Evolutionary conservation across 2,797 vertebrate genomes (phyloP).

Genomic region (Microchirus variegatus): DNA sequence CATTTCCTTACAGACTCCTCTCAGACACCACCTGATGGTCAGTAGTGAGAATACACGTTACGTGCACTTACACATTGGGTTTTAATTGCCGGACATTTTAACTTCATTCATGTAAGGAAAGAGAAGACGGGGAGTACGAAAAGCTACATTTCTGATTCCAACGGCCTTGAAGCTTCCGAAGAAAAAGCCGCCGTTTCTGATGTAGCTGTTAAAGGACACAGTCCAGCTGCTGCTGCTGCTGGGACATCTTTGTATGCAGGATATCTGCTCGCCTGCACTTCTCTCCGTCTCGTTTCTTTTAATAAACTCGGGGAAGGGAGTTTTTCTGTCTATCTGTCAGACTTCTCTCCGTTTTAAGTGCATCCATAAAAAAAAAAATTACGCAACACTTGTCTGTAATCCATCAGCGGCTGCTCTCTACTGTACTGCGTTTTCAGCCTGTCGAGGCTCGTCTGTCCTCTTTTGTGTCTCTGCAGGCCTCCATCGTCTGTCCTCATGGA

Average conservation of each 20-base stretch:
- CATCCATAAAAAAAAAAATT: conserved; percentile 26
- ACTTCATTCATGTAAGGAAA: too few relatives aligned
- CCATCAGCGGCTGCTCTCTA: conserved; percentile 21
- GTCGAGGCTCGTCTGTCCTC: conserved; percentile 34
- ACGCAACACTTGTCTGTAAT: conserved; percentile 37
- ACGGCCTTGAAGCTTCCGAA: too few relatives aligned
- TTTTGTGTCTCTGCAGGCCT: too few relatives aligned
- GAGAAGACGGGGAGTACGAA: too few relatives aligned
- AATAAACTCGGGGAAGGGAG: conserved; percentile 7
- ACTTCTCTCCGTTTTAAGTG: not conserved
- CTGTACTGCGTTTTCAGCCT: conserved; percentile 27
- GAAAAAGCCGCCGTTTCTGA: too few relatives aligned
- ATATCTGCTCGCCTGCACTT: not conserved
- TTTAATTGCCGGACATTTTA: too few relatives aligned
- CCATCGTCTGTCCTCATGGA: too few relatives aligned
- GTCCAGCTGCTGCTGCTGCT: conserved; percentile 23
- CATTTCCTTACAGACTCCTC: too few relatives aligned
- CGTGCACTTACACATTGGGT: too few relatives aligned
- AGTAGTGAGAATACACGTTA: too few relatives aligned
- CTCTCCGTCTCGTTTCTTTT: conserved; percentile 3
- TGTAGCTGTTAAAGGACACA: not conserved
- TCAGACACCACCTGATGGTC: too few relatives aligned
- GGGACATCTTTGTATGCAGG: conserved; percentile 16
- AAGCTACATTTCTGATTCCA: too few relatives aligned
- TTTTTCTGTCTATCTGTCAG: conserved; percentile 16